Evolutionary conservation across 2,113 vertebrate genomes (phyloP).

Genomic region (Zootoca vivipara): DNA sequence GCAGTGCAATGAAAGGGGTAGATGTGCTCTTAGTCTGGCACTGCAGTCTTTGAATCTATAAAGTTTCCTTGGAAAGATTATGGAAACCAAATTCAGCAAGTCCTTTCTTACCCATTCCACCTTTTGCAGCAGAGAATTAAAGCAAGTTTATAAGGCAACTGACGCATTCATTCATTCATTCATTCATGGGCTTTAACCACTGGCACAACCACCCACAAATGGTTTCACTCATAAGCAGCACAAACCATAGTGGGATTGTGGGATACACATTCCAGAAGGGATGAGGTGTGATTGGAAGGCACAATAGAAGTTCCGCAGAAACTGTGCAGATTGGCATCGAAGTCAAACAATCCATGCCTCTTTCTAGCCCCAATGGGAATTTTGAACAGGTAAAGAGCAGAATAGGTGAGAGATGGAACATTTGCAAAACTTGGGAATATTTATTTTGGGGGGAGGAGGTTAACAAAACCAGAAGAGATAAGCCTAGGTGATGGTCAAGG

Average conservation of each 20-base stretch:
- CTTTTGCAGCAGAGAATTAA: not conserved
- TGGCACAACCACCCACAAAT: not conserved
- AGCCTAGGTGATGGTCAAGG: not conserved
- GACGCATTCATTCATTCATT: not conserved
- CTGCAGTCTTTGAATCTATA: not conserved
- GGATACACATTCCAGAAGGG: not conserved
- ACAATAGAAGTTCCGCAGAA: not conserved
- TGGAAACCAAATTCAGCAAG: not conserved
- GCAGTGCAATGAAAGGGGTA: not conserved
- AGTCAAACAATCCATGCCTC: not conserved
- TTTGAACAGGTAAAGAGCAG: not conserved
- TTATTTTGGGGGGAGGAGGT: not conserved
- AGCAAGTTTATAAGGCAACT: not conserved
- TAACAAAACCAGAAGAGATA: not conserved
- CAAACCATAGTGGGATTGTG: not conserved
- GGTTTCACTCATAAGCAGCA: not conserved
- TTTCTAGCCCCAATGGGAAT: not conserved
- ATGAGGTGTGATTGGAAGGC: not conserved
- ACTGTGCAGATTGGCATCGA: not conserved
- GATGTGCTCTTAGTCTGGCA: not conserved
- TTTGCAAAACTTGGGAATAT: not conserved
- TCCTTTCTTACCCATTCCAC: not conserved
- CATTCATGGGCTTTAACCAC: not conserved
- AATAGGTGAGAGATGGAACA: not conserved
- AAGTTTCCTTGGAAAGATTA: not conserved